Evolutionary conservation across 2,888 invertebrate species (phyloP).

Genomic region (Gymnoscelis rufifasciata): DNA sequence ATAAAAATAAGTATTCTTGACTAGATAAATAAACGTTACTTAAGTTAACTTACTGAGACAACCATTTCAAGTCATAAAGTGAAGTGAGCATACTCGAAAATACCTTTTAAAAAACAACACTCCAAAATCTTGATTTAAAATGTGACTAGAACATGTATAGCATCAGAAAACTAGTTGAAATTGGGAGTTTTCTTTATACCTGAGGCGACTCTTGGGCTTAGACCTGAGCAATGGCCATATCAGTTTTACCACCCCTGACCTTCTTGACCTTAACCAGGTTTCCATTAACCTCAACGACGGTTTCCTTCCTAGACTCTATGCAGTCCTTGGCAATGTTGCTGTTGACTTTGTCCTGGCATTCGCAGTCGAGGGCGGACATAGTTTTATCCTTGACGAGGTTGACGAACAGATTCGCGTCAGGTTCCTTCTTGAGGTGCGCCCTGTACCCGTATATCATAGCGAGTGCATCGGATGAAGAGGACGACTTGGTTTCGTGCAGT

Average conservation of each 20-base stretch:
- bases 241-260: not conserved
- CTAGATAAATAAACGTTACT: too few relatives aligned
- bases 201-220: too few relatives aligned
- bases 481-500: conserved; percentile 44
- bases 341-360: conserved; percentile 26
- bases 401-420: conserved; percentile 39
- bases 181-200: too few relatives aligned
- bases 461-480: conserved; percentile 59
- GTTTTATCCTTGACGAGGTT: conserved; percentile 36
- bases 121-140: too few relatives aligned
- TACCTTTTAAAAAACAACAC: too few relatives aligned
- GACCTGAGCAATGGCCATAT: not conserved
- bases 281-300: conserved; percentile 53
- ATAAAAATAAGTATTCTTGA: too few relatives aligned
- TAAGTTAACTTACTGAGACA: too few relatives aligned
- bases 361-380: conserved; percentile 33
- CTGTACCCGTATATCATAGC: conserved; percentile 15
- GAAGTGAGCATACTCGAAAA: too few relatives aligned
- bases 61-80: too few relatives aligned
- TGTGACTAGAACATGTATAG: too few relatives aligned
- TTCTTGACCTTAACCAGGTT: conserved; percentile 33
- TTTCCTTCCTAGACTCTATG: conserved; percentile 29
- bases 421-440: conserved; percentile 34
- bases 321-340: conserved; percentile 36
- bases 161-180: too few relatives aligned